Evolutionary conservation across 1,140 invertebrate genomes (phyloP).

Genomic region (Drosophila kepulauana): DNA sequence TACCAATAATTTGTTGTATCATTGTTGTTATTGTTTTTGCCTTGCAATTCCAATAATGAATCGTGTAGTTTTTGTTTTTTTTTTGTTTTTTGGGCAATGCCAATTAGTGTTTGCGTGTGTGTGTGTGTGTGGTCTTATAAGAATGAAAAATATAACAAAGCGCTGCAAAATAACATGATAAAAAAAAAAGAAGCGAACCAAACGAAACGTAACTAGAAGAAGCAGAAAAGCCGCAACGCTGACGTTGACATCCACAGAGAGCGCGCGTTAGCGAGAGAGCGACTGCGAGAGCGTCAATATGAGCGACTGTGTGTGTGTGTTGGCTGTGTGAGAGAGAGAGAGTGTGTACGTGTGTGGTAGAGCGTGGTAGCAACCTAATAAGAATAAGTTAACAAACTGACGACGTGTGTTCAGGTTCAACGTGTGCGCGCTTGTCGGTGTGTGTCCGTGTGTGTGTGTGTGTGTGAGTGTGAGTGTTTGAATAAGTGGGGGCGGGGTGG

Average conservation of each 20-base stretch:
- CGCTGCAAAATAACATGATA: constrained; percentile 68
- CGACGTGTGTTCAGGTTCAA: constrained; percentile 61
- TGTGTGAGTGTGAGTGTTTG: not conserved
- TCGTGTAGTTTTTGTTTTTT: constrained; percentile 37
- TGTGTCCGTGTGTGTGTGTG: constrained; percentile 13
- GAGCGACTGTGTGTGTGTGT: constrained; percentile 17
- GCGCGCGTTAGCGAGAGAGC: constrained; percentile 5
- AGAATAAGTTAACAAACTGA: constrained; percentile 75
- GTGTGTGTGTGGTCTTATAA: constrained; percentile 49
- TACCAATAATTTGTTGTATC: not conserved
- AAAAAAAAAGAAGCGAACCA: constrained; percentile 38
- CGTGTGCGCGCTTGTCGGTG: constrained; percentile 25
- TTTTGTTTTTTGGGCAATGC: constrained; percentile 50
- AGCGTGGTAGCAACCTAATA: constrained; percentile 55
- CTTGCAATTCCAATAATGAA: constrained; percentile 19
- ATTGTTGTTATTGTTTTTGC: constrained; percentile 4
- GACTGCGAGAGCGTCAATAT: constrained; percentile 20
- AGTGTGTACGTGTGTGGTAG: constrained; percentile 50
- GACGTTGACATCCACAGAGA: constrained; percentile 57
- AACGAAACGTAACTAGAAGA: constrained; percentile 52
- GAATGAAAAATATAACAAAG: constrained; percentile 63
- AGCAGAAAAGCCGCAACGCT: constrained; percentile 79
- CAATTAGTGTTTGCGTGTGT: constrained; percentile 65
- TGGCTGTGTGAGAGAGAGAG: not conserved
- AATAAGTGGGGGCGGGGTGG: constrained; percentile 13